Conservation (phyloP, 2,113 vertebrate genomes). For the Carassius gibelio region DNA sequence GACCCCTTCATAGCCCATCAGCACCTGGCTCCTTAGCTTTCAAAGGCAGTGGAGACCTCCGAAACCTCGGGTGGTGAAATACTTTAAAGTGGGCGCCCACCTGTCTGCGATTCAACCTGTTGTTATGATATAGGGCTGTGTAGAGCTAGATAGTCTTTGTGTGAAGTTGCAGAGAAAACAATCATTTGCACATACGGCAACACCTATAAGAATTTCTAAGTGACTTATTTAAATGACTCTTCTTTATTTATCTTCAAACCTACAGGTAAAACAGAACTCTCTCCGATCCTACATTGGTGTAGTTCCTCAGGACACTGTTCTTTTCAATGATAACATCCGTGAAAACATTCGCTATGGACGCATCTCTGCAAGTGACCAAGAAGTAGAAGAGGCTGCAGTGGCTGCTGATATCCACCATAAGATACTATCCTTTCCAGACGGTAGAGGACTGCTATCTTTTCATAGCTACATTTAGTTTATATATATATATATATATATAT, state of each 20-base stretch:
- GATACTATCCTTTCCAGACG: conserved; percentile 83
- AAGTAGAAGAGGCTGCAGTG: conserved; percentile 83
- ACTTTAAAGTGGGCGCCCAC: conserved; percentile 35
- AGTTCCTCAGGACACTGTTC: conserved; percentile 89
- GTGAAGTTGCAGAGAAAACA: neutral
- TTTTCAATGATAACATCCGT: conserved; percentile 86
- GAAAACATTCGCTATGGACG: conserved; percentile 90
- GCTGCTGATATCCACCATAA: conserved; percentile 86
- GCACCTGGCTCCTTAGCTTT: conserved; percentile 53
- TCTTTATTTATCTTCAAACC: neutral
- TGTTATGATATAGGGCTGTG: neutral
- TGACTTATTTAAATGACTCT: neutral
- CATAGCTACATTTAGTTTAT: too few species aligned
- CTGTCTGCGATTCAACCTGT: conserved; percentile 33
- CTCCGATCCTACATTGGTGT: conserved; percentile 86
- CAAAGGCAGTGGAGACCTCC: conserved; percentile 41
- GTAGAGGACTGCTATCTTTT: conserved; percentile 62
- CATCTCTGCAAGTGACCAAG: conserved; percentile 75
- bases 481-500: too few species aligned
- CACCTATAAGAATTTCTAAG: neutral
- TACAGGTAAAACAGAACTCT: conserved; percentile 83
- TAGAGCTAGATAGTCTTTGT: conserved; percentile 5
- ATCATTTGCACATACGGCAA: neutral
- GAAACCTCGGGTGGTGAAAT: conserved; percentile 15
- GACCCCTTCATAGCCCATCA: conserved; percentile 43